Conservation (phyloP, 2,888 invertebrate species). For the Macrophya alboannulata region DNA sequence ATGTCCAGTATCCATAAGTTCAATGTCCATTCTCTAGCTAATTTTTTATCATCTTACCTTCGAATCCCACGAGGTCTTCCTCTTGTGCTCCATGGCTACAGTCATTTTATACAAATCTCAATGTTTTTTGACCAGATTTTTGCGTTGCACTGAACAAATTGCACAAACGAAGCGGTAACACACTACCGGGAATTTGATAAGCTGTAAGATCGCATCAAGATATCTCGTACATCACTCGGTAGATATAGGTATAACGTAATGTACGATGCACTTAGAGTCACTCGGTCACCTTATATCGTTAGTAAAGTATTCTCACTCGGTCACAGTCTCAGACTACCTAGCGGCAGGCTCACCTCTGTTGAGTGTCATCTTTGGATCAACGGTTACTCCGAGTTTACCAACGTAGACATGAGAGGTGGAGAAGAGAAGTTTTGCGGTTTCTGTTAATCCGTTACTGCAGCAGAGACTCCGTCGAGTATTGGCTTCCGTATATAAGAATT, state of each 20-base stretch:
- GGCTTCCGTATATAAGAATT: neutral
- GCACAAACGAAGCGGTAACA: neutral
- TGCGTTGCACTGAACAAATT: conserved; percentile 25
- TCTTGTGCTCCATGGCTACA: conserved; percentile 81
- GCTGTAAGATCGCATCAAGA: neutral
- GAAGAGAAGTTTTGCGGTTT: neutral
- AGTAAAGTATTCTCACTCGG: conserved; percentile 26
- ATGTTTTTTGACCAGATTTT: neutral
- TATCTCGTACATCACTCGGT: neutral
- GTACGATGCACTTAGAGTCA: neutral
- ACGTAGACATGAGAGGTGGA: neutral
- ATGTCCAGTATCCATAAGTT: neutral
- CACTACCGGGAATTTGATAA: conserved; percentile 13
- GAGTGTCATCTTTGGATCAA: conserved; percentile 53
- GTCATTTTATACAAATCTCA: conserved; percentile 74
- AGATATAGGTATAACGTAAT: neutral
- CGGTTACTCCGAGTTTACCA: conserved; percentile 36
- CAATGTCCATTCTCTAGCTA: neutral
- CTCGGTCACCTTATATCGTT: conserved; percentile 45
- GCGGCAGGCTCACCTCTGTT: conserved; percentile 49
- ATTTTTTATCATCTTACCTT: conserved; percentile 77
- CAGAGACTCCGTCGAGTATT: neutral
- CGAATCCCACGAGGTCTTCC: conserved; percentile 82
- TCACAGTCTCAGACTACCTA: conserved; percentile 38
- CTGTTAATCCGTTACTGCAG: conserved; percentile 40